Conservation (phyloP, 2,113 vertebrate species). For the Coptodon bakossiorum region DNA sequence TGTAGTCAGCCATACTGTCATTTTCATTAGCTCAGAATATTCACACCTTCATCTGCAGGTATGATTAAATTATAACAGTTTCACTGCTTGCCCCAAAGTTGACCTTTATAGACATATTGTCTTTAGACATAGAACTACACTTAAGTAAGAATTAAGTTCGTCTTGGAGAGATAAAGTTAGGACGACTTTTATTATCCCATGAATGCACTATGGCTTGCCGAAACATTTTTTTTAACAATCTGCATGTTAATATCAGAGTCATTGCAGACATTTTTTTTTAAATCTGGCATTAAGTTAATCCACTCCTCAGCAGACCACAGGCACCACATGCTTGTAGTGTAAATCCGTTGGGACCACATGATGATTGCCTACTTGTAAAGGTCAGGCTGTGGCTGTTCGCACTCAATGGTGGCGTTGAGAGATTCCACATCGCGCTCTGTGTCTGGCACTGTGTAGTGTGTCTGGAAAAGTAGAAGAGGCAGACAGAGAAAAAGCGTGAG, state of each 20-base stretch:
- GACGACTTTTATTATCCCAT: neutral
- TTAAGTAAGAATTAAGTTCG: neutral
- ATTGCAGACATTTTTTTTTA: neutral
- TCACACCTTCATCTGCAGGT: neutral
- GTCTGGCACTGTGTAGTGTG: slow-evolving; percentile 88
- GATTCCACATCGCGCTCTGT: slow-evolving; percentile 77
- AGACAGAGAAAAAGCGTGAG: neutral
- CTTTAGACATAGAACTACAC: neutral
- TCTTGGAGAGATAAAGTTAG: neutral
- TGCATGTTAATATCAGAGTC: neutral
- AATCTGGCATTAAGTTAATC: neutral
- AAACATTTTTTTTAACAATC: neutral
- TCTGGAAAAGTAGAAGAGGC: slow-evolving; percentile 65
- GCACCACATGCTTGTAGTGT: slow-evolving; percentile 1
- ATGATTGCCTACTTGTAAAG: slow-evolving; percentile 89
- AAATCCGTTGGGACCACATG: slow-evolving; percentile 14
- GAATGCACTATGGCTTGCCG: neutral
- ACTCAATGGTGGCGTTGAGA: slow-evolving; percentile 88
- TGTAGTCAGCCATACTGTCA: slow-evolving; percentile 11
- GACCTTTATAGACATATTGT: neutral
- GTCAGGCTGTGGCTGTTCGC: slow-evolving; percentile 95
- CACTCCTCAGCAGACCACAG: neutral
- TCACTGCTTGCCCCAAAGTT: slow-evolving; percentile 1
- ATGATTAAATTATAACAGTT: neutral
- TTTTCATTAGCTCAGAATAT: slow-evolving; percentile 3